Base-by-base conservation (phyloP, 1,140 invertebrate genomes). In the Rhyzopertha dominica region DNA sequence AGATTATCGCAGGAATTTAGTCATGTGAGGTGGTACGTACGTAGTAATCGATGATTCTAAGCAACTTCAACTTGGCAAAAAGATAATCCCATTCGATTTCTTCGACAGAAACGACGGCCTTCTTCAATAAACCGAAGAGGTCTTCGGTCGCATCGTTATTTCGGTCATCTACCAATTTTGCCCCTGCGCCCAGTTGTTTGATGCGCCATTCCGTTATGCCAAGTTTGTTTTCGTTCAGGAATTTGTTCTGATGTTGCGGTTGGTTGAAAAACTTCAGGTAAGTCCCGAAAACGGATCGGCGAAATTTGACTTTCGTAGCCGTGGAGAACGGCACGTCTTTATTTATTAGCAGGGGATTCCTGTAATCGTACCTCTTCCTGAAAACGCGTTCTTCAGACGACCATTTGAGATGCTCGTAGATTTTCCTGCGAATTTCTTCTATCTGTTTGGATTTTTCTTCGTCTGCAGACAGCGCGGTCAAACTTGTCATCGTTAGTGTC, bases 161-260 rank as follows among this genome's bases (percentile, higher is more conserved):
- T 7, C 49, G 19, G 7, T 48, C 18, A 25, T 56, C 32, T 22
- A 48, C 40, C 10, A 52, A 13, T 8, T 9, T 20, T 37, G 57
- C 48, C 12, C 38, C 29, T 16, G 24, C 9, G 18, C 23, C 47
- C 26, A 53, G 58, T n/a, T 36, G 37, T 19, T 46, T 51, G 12
- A 58, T 19, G 22, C 54, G 35, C n/a, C 35, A 52, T n/a, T 54
- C 45, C 7, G 52, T 30, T 34, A 62, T 55, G 10, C 26, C 24
- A 17, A 62, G 28, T 46, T 59, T 62, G 23, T 53, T 54, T 5
- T 46, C 35, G 25, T 62, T 62, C 17, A 55, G 13, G 26, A 50
- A 29, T 29, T 38, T 35, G 36, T 58, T 32, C 36, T 62, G 57
- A 17, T 38, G 7, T 32, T 59, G 48, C 12, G 46, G 31, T 8